Conservation (phyloP, 2,888 invertebrate genomes). For the Temnothorax rugatulus region DNA sequence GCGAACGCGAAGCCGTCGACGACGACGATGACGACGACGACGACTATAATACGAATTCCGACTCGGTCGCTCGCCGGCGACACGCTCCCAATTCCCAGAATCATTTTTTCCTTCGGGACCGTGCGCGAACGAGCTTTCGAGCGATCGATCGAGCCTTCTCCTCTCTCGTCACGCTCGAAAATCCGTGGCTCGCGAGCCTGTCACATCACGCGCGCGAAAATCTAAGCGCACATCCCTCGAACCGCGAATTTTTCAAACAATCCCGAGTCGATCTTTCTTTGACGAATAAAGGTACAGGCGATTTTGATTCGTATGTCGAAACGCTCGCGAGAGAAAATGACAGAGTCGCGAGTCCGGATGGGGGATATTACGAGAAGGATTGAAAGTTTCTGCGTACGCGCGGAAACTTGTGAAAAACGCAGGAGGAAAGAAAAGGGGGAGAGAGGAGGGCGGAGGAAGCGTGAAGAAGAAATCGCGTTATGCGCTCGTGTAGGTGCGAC, state of each 20-base stretch:
- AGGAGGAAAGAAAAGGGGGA: slow-evolving; percentile 38
- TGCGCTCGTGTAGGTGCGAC: slow-evolving; percentile 77
- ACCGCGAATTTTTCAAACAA: background rate
- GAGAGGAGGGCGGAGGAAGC: slow-evolving; percentile 32
- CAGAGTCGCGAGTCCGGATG: background rate
- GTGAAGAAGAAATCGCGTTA: slow-evolving; percentile 78
- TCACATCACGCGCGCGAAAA: background rate
- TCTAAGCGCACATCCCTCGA: background rate
- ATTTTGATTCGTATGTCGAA: background rate
- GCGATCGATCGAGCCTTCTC: background rate
- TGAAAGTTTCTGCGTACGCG: background rate
- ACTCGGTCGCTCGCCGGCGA: background rate
- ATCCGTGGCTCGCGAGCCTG: background rate
- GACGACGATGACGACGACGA: slow-evolving; percentile 5
- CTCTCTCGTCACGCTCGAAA: background rate
- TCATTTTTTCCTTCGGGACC: background rate
- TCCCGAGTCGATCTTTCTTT: background rate
- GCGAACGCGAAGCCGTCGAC: slow-evolving; percentile 37
- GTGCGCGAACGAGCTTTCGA: background rate
- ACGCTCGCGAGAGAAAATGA: background rate
- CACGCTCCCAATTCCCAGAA: background rate
- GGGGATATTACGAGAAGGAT: background rate
- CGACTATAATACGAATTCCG: no score
- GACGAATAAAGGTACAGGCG: background rate
- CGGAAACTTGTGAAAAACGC: slow-evolving; percentile 34